phyloP scores from a whole-genome alignment of 2,888 invertebrate species.

The Rhodophaea formosa region DNA sequence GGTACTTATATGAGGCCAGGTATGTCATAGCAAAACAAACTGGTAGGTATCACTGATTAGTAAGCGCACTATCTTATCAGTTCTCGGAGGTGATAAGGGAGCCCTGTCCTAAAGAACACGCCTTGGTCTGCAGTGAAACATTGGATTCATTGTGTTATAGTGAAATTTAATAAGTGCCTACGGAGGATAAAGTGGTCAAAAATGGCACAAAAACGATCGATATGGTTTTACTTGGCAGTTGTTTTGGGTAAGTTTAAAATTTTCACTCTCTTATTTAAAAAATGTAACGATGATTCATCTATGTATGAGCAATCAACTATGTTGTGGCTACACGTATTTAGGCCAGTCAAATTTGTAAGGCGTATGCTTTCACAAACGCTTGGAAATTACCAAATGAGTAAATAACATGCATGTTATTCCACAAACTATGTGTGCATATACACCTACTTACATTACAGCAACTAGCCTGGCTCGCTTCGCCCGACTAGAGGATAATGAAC shows the following conservation, averaged over 20 bases:
- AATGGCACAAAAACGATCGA: slow-evolving; percentile 66
- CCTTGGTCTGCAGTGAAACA: slow-evolving; percentile 50
- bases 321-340: no score
- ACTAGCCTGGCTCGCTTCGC: no score
- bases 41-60: slow-evolving; percentile 40
- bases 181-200: slow-evolving; percentile 38
- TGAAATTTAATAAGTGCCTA: slow-evolving; percentile 32
- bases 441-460: no score
- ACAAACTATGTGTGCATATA: no score
- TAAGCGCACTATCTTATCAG: slow-evolving; percentile 70
- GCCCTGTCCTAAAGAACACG: slow-evolving; percentile 45
- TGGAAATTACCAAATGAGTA: no score
- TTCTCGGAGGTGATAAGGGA: slow-evolving; percentile 47
- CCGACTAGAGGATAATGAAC: no score
- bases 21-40: slow-evolving; percentile 21
- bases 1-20: slow-evolving; percentile 14
- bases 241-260: slow-evolving; percentile 69
- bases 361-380: no score
- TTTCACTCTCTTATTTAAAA: not conserved
- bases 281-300: no score
- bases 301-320: no score
- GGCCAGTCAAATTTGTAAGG: no score
- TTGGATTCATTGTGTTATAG: slow-evolving; percentile 32
- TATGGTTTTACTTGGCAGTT: slow-evolving; percentile 76
- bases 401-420: no score